Evolutionary conservation across 2,797 vertebrate genomes (phyloP).

Genomic region (Dryobates pubescens): DNA sequence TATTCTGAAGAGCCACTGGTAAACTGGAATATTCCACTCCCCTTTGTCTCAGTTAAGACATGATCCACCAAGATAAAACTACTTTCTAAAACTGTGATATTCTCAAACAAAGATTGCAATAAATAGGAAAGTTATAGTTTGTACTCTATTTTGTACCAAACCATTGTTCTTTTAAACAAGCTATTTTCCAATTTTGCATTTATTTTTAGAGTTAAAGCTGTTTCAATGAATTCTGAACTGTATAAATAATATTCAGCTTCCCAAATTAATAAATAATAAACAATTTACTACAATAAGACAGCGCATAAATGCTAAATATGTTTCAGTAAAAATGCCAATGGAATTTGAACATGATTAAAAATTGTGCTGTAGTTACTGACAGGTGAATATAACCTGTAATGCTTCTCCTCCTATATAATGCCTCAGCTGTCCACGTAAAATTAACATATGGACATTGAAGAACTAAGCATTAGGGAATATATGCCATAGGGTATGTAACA

Average conservation of each 20-base stretch:
- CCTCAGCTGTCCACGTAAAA: neutral
- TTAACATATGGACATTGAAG: neutral
- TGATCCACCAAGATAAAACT: neutral
- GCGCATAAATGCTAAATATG: neutral
- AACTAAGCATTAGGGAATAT: neutral
- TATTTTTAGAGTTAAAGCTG: neutral
- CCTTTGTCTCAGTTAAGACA: neutral
- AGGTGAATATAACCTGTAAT: neutral
- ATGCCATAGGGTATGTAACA: neutral
- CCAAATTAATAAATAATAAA: neutral
- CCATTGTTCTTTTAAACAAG: neutral
- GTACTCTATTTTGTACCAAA: neutral
- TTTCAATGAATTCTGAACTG: neutral
- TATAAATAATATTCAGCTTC: neutral
- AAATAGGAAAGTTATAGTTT: neutral
- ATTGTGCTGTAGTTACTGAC: neutral
- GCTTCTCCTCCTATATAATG: neutral
- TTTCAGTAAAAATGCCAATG: neutral
- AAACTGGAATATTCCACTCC: neutral
- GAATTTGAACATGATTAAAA: neutral
- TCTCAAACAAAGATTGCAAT: neutral
- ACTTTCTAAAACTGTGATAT: neutral
- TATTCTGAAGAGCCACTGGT: neutral
- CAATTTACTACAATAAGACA: neutral
- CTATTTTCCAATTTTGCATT: neutral